Percentiles rank a stretch among this genome's conserved stretches.
phyloP scores from a whole-genome alignment of 2,888 invertebrate species.

The Glyphotaelius pellucidus region DNA sequence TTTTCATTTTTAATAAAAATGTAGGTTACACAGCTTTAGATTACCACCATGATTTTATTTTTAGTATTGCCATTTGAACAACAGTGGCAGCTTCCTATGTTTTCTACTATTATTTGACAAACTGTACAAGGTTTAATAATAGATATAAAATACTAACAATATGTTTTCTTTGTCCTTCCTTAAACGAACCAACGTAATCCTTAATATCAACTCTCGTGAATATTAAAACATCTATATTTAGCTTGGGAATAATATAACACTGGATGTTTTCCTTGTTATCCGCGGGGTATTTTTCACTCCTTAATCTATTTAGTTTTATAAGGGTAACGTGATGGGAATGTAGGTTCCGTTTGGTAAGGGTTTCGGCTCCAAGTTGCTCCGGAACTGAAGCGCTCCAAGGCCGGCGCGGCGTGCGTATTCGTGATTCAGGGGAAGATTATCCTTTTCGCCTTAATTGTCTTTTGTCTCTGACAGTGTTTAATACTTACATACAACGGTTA shows the following conservation, averaged over 20 bases:
- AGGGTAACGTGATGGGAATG: constrained; percentile 20
- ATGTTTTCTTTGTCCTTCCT: background rate
- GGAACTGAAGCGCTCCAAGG: background rate
- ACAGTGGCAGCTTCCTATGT: too few relatives aligned
- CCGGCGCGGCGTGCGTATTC: background rate
- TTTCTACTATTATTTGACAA: too few relatives aligned
- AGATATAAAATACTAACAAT: background rate
- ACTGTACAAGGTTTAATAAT: background rate
- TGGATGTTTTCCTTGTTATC: background rate
- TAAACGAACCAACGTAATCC: background rate
- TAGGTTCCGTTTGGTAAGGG: background rate
- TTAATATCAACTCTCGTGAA: background rate
- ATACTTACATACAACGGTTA: constrained; percentile 26
- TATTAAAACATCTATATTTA: background rate
- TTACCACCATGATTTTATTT: too few relatives aligned
- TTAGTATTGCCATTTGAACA: too few relatives aligned
- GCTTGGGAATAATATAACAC: background rate
- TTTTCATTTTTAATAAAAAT: too few relatives aligned
- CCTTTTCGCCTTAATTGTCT: constrained; percentile 43
- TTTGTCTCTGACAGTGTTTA: constrained; percentile 19
- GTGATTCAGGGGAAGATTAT: constrained; percentile 6
- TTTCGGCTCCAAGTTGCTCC: background rate
- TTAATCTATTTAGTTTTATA: constrained; percentile 20
- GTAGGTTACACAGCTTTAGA: too few relatives aligned
- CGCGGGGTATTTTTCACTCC: background rate